These are phyloP conservation scores for Podarcis cretensis DNA, from an alignment of 2,113 vertebrate genomes.

Conservation along the genomic window DNA sequence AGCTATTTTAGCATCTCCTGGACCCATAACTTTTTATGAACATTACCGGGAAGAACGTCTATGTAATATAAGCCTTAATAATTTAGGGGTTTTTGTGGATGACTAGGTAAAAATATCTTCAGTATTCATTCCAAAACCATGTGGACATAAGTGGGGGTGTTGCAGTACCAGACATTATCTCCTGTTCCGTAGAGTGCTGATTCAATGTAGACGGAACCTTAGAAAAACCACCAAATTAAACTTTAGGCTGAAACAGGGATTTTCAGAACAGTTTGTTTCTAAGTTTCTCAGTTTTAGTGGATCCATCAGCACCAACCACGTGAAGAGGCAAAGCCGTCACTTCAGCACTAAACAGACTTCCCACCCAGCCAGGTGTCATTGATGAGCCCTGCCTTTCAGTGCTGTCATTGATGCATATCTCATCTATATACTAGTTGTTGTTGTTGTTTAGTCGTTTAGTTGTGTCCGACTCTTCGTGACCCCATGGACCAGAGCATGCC, in stretches of 20 bases:
- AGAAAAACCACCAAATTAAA: too few relatives aligned
- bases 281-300: not conserved
- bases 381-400: not conserved
- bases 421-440: not conserved
- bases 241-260: not conserved
- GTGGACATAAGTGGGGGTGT: not conserved
- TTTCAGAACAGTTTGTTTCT: not conserved
- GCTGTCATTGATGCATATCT: not conserved
- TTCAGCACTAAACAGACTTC: not conserved
- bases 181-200: not conserved
- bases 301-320: not conserved
- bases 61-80: not conserved
- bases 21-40: conserved; percentile 8
- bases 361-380: not conserved
- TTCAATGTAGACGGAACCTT: too few relatives aligned
- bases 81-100: not conserved
- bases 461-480: too few relatives aligned
- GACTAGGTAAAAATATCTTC: not conserved
- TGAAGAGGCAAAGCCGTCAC: not conserved
- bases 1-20: not conserved
- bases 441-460: too few relatives aligned
- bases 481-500: too few relatives aligned
- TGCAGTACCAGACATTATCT: not conserved
- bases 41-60: not conserved
- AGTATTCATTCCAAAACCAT: not conserved